Evolutionary conservation across 2,797 vertebrate species (phyloP), one percentile per base, ranked within the genome.

Genomic region (Euphonia xanthogaster): DNA sequence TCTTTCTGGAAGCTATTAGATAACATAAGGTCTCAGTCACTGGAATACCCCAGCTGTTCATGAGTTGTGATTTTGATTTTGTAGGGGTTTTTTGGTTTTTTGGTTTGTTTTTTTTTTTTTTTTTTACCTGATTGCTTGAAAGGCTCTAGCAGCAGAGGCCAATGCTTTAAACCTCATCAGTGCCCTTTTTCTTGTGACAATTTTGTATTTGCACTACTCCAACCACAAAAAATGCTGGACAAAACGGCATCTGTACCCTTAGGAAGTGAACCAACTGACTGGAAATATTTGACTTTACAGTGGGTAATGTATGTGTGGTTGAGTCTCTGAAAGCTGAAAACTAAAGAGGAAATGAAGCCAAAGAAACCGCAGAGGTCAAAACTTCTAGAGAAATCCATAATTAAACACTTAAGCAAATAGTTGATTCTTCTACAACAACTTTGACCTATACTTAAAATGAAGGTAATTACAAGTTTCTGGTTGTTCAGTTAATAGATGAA

Each of bases 281-380:
- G 55, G 58, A 95, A 88, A 67, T 50, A 93, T 63, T 70, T 90
- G 71, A 88, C 47, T 94, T 92, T 76, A 78, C 28, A 66, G 48
- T 11, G 15, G 7, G 22, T 51, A 81, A 87, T 66, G 71, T 67
- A 70, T 12, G 15, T 45, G 31, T 44, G 81, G 48, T 1, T 81
- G 66, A 83, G 10, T 35, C n/a, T 84, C 68, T 57, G 17, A 90
- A 89, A 33, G 16, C n/a, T 53, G 28, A 25, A 74, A 82, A 80
- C 15, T 27, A 27, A 70, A 70, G 19, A 24, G 6, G 30, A 82
- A 91, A 91, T 42, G 44, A 89, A 65, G 45, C 25, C 25, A 55
- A 78, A 74, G 44, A 85, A 91, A 81, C 50, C 42, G 75, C 35
- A 86, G 19, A 67, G 54, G 54, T 74, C 65, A 90, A 77, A 28